Evolutionary conservation across 2,113 vertebrate species (phyloP).

Genomic region (Callaeas wilsoni): DNA sequence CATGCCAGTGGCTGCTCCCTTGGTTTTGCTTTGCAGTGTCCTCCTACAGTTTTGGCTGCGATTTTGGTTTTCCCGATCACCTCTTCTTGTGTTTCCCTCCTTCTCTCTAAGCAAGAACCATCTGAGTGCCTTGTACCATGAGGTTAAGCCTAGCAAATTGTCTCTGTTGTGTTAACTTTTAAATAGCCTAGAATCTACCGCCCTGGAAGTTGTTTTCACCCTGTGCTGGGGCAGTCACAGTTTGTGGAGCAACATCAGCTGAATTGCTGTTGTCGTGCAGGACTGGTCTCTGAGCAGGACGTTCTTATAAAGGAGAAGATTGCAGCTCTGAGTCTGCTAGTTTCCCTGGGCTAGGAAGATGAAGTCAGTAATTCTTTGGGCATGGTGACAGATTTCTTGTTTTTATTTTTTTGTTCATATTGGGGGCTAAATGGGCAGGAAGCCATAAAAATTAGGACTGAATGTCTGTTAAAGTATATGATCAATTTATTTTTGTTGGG

Average conservation of each 20-base stretch:
- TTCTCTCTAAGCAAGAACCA: not conserved
- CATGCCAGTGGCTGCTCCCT: not conserved
- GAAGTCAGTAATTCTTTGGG: not conserved
- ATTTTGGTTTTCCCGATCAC: not conserved
- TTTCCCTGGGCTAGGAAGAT: not conserved
- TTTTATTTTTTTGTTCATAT: not conserved
- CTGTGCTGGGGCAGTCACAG: not conserved
- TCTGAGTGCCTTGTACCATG: not conserved
- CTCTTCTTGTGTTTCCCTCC: not conserved
- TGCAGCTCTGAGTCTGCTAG: not conserved
- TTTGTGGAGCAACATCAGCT: not conserved
- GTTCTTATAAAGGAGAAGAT: not conserved
- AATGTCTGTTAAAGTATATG: conserved; percentile 24
- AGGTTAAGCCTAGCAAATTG: not conserved
- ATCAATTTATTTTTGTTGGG: conserved; percentile 40
- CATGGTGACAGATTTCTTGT: not conserved
- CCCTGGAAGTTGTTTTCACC: not conserved
- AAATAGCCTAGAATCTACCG: not conserved
- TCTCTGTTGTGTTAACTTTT: not conserved
- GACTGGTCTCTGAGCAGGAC: not conserved
- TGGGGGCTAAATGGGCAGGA: not conserved
- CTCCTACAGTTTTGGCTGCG: not conserved
- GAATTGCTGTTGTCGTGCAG: not conserved
- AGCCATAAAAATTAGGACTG: not conserved
- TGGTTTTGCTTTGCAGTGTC: not conserved